Percentiles rank a stretch among this genome's conserved stretches.
These are phyloP conservation scores for Loripinus fragilis DNA, from an alignment of 2,888 invertebrate species.

Conservation along the genomic window DNA sequence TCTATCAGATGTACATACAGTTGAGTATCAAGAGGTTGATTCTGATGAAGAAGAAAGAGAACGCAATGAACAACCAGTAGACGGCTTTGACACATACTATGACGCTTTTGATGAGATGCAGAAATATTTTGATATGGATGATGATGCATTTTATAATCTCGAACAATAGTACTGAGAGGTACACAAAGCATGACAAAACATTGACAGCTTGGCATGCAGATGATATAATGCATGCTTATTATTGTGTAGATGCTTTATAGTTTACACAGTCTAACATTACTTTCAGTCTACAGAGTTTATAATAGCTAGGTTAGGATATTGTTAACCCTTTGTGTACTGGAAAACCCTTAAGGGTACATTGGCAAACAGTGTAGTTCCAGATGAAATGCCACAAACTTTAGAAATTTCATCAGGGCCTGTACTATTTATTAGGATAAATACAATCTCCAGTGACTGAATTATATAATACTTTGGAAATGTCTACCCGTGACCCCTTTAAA, in stretches of 20 bases:
- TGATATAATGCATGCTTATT: too few species aligned
- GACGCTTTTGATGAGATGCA: slow-evolving; percentile 3
- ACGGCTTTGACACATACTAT: slow-evolving; percentile 31
- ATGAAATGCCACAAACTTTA: background rate
- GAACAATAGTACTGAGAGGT: slow-evolving; percentile 2
- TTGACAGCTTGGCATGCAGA: too few species aligned
- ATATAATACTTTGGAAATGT: too few species aligned
- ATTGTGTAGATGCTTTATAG: too few species aligned
- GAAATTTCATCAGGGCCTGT: background rate
- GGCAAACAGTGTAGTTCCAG: background rate
- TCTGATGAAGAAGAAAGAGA: slow-evolving; percentile 38
- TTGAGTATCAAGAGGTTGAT: slow-evolving; percentile 35
- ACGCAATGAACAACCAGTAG: slow-evolving; percentile 44
- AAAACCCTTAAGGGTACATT: too few species aligned
- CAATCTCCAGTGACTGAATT: too few species aligned
- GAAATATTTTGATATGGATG: slow-evolving; percentile 18
- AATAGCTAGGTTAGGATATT: too few species aligned
- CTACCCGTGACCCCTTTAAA: too few species aligned
- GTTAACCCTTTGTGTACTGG: too few species aligned
- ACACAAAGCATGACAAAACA: slow-evolving; percentile 3
- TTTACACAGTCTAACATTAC: too few species aligned
- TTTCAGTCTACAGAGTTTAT: too few species aligned
- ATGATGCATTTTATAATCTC: slow-evolving; percentile 27
- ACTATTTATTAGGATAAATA: too few species aligned
- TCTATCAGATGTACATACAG: background rate